Conservation (phyloP, 2,113 vertebrate species). For the Crotalus tigris region DNA sequence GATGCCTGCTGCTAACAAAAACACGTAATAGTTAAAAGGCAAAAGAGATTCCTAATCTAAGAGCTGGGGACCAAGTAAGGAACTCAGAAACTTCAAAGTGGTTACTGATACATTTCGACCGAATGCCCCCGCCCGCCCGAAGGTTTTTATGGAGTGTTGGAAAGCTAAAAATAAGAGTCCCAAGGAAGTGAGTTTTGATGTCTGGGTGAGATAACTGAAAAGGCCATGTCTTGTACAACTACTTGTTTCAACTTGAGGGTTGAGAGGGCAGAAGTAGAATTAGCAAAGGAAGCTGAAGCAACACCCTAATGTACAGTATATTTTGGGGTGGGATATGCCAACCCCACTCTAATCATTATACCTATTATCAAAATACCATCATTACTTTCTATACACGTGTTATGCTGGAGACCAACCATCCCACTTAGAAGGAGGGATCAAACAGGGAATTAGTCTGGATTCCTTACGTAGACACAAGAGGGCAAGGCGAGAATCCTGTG, state of each 20-base stretch:
- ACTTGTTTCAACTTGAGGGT: neutral
- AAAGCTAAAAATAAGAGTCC: neutral
- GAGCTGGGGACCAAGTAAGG: neutral
- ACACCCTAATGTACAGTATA: neutral
- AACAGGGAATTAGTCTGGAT: neutral
- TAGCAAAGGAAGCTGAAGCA: neutral
- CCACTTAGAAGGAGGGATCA: neutral
- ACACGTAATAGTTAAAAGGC: neutral
- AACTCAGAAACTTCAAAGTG: neutral
- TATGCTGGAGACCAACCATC: neutral
- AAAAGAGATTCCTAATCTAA: neutral
- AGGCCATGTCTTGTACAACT: neutral
- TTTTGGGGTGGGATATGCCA: neutral
- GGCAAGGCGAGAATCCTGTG: neutral
- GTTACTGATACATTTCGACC: neutral
- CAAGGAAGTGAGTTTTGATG: neutral
- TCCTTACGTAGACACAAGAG: neutral
- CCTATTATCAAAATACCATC: neutral
- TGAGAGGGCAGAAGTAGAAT: neutral
- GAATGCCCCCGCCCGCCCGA: neutral
- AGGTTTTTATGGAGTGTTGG: neutral
- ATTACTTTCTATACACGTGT: neutral
- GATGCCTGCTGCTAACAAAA: neutral
- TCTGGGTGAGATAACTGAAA: neutral
- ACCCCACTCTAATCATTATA: neutral